phyloP scores from a whole-genome alignment of 2,797 vertebrate species.

The Enteromius anoplus region DNA sequence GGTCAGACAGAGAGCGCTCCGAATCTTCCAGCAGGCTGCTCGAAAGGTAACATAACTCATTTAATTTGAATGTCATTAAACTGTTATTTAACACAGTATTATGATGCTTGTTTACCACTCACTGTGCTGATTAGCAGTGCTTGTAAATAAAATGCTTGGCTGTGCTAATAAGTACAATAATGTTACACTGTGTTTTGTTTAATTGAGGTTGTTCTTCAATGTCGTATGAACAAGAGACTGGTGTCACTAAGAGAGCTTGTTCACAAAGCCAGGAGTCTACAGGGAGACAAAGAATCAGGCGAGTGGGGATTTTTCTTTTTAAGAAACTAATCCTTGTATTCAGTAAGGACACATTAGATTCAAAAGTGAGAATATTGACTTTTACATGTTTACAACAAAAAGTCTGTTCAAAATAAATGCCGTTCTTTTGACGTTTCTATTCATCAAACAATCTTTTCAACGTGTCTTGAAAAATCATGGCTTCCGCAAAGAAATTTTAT shows the following conservation, averaged over 20 bases:
- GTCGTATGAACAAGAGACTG: slow-evolving; percentile 71
- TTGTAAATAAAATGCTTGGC: neutral
- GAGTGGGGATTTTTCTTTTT: neutral
- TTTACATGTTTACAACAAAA: neutral
- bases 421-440: neutral
- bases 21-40: slow-evolving; percentile 85
- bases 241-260: slow-evolving; percentile 61
- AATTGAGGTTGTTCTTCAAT: slow-evolving; percentile 71
- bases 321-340: neutral
- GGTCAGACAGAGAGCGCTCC: slow-evolving; percentile 73
- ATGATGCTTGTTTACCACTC: neutral
- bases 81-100: neutral
- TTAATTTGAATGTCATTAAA: neutral
- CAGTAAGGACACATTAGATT: neutral
- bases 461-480: neutral
- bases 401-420: neutral
- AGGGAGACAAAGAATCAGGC: slow-evolving; percentile 59
- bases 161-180: slow-evolving; percentile 1
- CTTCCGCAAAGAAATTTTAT: neutral
- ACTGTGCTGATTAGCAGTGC: neutral
- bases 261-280: slow-evolving; percentile 45
- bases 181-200: slow-evolving; percentile 35
- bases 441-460: neutral
- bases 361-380: neutral
- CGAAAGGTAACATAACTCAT: slow-evolving; percentile 79